Conservation (phyloP, 2,888 invertebrate species). For the Aphodius sticticus region DNA sequence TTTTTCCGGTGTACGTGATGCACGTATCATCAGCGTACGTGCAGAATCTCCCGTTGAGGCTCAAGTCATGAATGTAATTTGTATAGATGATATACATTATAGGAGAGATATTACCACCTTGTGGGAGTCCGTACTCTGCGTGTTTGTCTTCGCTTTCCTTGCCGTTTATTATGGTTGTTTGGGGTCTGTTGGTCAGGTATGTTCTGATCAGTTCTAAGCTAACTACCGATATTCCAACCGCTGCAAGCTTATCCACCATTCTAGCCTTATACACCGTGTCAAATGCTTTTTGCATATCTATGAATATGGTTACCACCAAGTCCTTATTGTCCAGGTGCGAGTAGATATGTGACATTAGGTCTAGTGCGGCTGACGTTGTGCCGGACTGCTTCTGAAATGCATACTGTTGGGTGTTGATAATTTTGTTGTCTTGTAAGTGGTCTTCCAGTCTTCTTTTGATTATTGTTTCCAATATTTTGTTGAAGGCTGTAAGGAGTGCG, state of each 20-base stretch:
- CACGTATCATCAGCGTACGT: slow-evolving; percentile 16
- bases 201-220: not conserved
- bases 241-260: slow-evolving; percentile 7
- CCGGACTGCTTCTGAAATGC: slow-evolving; percentile 18
- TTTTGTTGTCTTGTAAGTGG: not conserved
- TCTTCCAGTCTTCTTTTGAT: not conserved
- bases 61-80: slow-evolving; percentile 13
- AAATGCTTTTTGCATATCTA: slow-evolving; percentile 11
- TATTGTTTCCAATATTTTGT: slow-evolving; percentile 38
- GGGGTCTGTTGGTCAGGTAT: slow-evolving; percentile 7
- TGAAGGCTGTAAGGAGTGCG: not conserved
- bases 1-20: not conserved
- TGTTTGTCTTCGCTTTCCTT: not conserved
- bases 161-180: slow-evolving; percentile 13
- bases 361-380: slow-evolving; percentile 9
- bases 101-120: slow-evolving; percentile 16
- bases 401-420: not conserved
- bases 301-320: not conserved
- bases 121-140: not conserved
- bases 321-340: not conserved
- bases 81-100: slow-evolving; percentile 19
- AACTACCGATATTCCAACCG: not conserved
- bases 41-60: not conserved
- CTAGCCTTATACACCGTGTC: not conserved
- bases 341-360: slow-evolving; percentile 6